Evolutionary conservation across 1,140 invertebrate species (phyloP), one percentile per base, ranked within the genome.

Genomic region (Eriocheir sinensis): DNA sequence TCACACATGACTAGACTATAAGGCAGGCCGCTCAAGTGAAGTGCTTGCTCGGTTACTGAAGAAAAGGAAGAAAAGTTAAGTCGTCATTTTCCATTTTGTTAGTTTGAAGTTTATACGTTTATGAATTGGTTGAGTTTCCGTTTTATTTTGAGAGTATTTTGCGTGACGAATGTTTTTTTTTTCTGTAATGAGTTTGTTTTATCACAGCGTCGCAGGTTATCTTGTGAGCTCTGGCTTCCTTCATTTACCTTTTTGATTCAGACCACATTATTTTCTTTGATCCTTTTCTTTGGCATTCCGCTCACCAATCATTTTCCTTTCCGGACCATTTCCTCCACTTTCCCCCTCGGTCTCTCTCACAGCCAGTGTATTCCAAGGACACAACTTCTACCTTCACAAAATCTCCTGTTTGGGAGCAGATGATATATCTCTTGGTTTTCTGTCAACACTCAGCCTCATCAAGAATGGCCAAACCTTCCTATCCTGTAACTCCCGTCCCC

Each of bases 401-500:
- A 89, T 93, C 85, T 89, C 48, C 36, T 91, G 48, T 38, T 89
- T 93, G 32, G 32, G 40, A 60, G 30, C 9, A 89, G 48, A 79
- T 80, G 4, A 79, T 79, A n/a, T 30, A 44, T 41, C 80, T 79
- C 86, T 89, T 89, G 32, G 80, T 93, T 72, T 79, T 88, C 86
- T 93, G 38, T 93, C 85, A 79, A 89, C 88, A 93, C 48, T 80
- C 60, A 89, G 85, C 53, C 92, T 80, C 32, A 89, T 89, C n/a
- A 89, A 60, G 36, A 41, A 72, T 32, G 44, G 27, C 89, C 53
- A 83, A 41, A 36, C 89, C 93, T 94, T 94, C 93, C 89, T 94
- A 36, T 90, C 93, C 93, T 94, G 79, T 94, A 48, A 91, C 83
- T 94, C 93, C 89, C 91, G 38, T 83, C 60, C 89, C 89, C 79